These are phyloP conservation scores for Sula dactylatra DNA, from an alignment of 2,113 vertebrate genomes.

Conservation along the genomic window DNA sequence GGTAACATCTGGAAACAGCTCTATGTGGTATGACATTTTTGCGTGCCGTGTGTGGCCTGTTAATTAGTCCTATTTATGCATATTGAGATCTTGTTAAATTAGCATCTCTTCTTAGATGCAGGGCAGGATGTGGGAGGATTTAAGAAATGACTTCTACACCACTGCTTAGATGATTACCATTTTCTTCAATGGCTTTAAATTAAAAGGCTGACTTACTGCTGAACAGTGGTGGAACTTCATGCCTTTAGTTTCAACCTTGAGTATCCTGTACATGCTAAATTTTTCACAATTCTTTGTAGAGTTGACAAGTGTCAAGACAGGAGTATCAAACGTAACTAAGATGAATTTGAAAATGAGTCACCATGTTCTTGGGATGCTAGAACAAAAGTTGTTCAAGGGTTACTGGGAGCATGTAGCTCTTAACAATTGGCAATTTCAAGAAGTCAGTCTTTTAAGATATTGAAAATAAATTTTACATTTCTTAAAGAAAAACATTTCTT, in stretches of 20 bases:
- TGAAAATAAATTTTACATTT: background rate
- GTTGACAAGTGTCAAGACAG: background rate
- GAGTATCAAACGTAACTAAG: background rate
- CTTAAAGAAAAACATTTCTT: background rate
- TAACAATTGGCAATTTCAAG: background rate
- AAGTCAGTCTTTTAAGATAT: no score
- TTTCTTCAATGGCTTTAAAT: background rate
- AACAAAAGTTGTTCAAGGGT: background rate
- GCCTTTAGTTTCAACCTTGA: background rate
- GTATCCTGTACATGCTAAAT: background rate
- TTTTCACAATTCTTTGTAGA: background rate
- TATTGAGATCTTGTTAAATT: background rate
- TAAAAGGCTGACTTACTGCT: background rate
- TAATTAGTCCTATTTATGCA: background rate
- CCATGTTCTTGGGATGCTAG: background rate
- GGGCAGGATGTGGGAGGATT: background rate
- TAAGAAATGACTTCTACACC: background rate
- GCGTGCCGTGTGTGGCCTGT: background rate
- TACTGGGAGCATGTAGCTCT: background rate
- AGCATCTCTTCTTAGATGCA: background rate
- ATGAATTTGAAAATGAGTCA: background rate
- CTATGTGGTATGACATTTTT: slow-evolving; percentile 83
- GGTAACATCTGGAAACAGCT: slow-evolving; percentile 97
- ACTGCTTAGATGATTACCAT: background rate
- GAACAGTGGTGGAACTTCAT: background rate